Evolutionary conservation across 1,140 invertebrate species (phyloP).

Genomic region (Elymnias hypermnestra): DNA sequence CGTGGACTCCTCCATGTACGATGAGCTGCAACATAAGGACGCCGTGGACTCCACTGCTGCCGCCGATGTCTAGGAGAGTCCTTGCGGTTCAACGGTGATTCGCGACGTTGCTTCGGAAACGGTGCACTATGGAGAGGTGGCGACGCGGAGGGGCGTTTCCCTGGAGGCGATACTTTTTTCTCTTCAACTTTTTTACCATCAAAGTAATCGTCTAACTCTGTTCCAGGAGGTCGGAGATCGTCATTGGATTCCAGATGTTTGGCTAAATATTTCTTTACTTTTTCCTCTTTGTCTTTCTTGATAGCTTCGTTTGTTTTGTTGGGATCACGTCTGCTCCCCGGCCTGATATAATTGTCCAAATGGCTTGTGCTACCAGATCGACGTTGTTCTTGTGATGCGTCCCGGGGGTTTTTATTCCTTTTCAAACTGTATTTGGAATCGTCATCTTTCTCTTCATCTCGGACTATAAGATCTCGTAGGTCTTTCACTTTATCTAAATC

Average conservation of each 20-base stretch:
- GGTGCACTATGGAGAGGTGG: constrained; percentile 1
- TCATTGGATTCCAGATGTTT: constrained; percentile 53
- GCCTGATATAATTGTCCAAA: constrained; percentile 48
- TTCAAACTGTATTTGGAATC: too few relatives aligned
- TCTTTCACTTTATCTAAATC: constrained; percentile 37
- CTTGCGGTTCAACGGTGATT: constrained; percentile 15
- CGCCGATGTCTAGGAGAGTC: constrained; percentile 10
- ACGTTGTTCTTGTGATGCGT: too few relatives aligned
- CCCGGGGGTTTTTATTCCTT: too few relatives aligned
- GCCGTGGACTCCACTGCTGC: constrained; percentile 20
- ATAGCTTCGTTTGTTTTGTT: constrained; percentile 64
- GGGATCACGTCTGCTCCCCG: constrained; percentile 58
- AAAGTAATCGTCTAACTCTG: constrained; percentile 59
- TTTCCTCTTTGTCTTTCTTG: constrained; percentile 58
- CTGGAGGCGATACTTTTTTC: constrained; percentile 10
- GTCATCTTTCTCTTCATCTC: too few relatives aligned
- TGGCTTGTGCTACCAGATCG: constrained; percentile 15
- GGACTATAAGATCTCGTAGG: constrained; percentile 41
- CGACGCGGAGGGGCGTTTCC: background rate
- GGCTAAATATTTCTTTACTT: constrained; percentile 56
- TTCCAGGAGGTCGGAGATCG: constrained; percentile 57
- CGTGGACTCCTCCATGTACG: background rate
- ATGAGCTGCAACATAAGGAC: constrained; percentile 9
- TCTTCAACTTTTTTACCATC: constrained; percentile 27
- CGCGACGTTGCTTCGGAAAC: constrained; percentile 2